Base-by-base conservation (phyloP, 2,113 vertebrate genomes). In the Amphiprion ocellaris region DNA sequence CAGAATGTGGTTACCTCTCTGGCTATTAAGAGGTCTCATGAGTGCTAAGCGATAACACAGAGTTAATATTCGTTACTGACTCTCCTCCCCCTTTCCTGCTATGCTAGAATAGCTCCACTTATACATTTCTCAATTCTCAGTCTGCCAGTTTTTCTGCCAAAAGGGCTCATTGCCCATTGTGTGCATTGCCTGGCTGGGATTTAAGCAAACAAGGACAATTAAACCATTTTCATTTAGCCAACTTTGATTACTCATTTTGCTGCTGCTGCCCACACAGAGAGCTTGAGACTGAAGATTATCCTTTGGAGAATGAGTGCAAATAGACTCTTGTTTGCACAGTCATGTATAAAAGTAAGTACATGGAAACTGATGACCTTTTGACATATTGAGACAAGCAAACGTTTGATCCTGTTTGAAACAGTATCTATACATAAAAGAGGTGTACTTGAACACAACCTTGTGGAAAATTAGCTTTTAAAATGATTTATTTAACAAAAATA, bases 1-100 rank as follows among this genome's bases (percentile, higher is more conserved):
- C 23, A 58, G 12, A 44, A 77, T 74, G 17, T 64, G 56, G 46
- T 71, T 62, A 82, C 61, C 77, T 69, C 16, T 24, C n/a, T 24
- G 58, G 44, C 60, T 47, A 61, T 77, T 74, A 68, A 49, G 63
- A 73, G 17, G 41, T 23, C 44, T 75, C 33, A 39, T 47, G 66
- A 62, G 39, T 47, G 47, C 30, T 66, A 41, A 72, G 41, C 2
- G 4, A 19, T 59, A 24, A 53, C 59, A 46, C 59, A 59, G 58
- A 67, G 69, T 60, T 55, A 62, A 14, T 54, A 24, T 46, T 33
- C 23, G 17, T 77, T 10, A 2, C 14, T 11, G n/a, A 61, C 56
- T 70, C 17, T 30, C 33, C 26, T 71, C 49, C 30, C 19, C 62
- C 19, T 8, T 24, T 58, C 15, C 44, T 28, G 47, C 47, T 66